Percentiles rank a stretch among this genome's conserved stretches.
phyloP scores from a whole-genome alignment of 2,888 invertebrate genomes.

The Coremacera marginata region DNA sequence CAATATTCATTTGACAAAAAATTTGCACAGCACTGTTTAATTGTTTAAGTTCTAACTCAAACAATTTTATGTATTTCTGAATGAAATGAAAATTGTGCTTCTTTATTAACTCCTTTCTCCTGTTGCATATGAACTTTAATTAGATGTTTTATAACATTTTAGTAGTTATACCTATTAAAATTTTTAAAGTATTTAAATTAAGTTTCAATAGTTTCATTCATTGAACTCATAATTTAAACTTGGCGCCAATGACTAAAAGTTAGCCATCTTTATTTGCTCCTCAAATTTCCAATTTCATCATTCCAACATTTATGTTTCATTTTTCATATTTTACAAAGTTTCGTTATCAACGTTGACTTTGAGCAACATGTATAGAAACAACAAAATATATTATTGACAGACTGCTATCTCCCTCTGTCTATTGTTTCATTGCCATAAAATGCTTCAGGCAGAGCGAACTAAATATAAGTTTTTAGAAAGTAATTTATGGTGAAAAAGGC shows the following conservation, averaged over 20 bases:
- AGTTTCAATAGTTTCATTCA: too few relatives aligned
- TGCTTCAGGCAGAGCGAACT: not conserved
- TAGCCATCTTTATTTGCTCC: constrained; percentile 43
- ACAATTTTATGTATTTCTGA: too few relatives aligned
- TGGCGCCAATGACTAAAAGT: constrained; percentile 34
- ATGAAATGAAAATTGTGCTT: too few relatives aligned
- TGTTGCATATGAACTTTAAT: too few relatives aligned
- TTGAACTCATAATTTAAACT: constrained; percentile 33
- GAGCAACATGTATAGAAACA: constrained; percentile 15
- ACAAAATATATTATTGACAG: not conserved
- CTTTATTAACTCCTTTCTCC: too few relatives aligned
- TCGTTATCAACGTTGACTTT: not conserved
- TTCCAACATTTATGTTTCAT: constrained; percentile 2
- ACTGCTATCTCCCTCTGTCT: not conserved
- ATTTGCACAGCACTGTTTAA: too few relatives aligned
- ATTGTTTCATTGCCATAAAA: not conserved
- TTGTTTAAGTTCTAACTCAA: too few relatives aligned
- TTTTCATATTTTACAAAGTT: not conserved
- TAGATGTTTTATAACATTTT: too few relatives aligned
- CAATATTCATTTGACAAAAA: too few relatives aligned
- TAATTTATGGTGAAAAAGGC: not conserved
- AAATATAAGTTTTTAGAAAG: constrained; percentile 12
- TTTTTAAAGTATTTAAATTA: too few relatives aligned
- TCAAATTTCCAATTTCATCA: constrained; percentile 18
- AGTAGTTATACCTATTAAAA: too few relatives aligned